Evolutionary conservation across 1,140 invertebrate species (phyloP).

Genomic region (Leptinotarsa undecemlineata): DNA sequence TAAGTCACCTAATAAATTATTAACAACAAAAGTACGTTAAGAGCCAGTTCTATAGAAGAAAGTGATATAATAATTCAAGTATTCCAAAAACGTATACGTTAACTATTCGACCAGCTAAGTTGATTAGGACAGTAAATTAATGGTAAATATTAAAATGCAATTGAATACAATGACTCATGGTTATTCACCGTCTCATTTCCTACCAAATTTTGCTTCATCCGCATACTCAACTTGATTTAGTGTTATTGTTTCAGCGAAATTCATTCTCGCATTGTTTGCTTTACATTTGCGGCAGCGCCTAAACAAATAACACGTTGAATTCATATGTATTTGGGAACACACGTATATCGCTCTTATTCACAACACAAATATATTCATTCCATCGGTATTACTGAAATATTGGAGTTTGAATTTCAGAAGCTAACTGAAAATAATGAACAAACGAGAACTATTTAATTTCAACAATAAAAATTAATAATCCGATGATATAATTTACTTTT

Average conservation of each 20-base stretch:
- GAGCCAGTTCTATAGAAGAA: too few relatives aligned
- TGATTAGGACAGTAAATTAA: constrained; percentile 18
- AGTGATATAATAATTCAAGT: too few relatives aligned
- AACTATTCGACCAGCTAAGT: constrained; percentile 3
- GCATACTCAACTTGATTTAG: constrained; percentile 25
- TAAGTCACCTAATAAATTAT: too few relatives aligned
- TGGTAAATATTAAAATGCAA: constrained; percentile 22
- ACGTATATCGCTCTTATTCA: not conserved
- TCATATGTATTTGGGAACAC: not conserved
- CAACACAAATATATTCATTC: not conserved
- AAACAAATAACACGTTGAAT: constrained; percentile 7
- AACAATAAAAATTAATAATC: too few relatives aligned
- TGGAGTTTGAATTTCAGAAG: too few relatives aligned
- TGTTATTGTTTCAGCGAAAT: constrained; percentile 18
- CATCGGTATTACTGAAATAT: too few relatives aligned
- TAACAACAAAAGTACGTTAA: too few relatives aligned
- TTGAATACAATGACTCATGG: constrained; percentile 15
- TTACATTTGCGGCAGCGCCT: constrained; percentile 11
- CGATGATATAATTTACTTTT: too few relatives aligned
- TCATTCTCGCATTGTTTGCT: constrained; percentile 13
- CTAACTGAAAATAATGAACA: too few relatives aligned
- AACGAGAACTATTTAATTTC: too few relatives aligned
- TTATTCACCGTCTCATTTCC: constrained; percentile 28
- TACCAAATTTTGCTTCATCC: constrained; percentile 25
- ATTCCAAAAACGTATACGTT: too few relatives aligned